Evolutionary conservation across 2,797 vertebrate genomes (phyloP), one percentile per base, ranked within the genome.

Genomic region (Falco novaeseelandiae): DNA sequence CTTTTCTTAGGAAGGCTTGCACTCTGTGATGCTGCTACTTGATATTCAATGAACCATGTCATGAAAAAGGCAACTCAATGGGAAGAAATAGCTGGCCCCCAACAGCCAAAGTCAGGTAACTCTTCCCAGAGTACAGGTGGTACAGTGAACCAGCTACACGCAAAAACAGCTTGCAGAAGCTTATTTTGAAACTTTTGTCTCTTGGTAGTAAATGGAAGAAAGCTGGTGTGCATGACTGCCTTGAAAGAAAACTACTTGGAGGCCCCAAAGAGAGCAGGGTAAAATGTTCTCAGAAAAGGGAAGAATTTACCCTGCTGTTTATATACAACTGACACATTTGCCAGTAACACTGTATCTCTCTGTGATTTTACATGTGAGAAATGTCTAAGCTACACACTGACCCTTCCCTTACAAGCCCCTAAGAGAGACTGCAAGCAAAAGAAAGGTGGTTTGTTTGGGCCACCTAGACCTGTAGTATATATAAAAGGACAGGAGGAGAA

Each of bases 281-380:
- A 83, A 54, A 59, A 66, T 1, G 16, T 22, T 81, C 72, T 54
- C 44, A 49, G 49, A 59, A 77, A 84, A 88, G 9, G 23, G 23
- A 55, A 88, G 44, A 88, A 61, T 74, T 67, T 29, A 83, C 52
- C 30, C 25, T 55, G 5, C 0, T 51, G 74, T 2, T 74, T 49
- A 44, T 8, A 21, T 7, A 38, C 0, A 6, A 36, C 38, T 6
- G 11, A 67, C 14, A 27, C 0, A 1, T 34, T 73, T 79, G 38
- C n/a, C 48, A 69, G 22, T 71, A 79, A 54, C n/a, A 12, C 14
- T 8, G 10, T 8, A 27, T 12, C 9, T 34, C 32, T 58, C 63
- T 61, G 25, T 34, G n/a, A 20, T 46, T 83, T 72, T 36, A 72
- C 59, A 25, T 0, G 10, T 5, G 32, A 91, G 65, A 86, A 26